Base-by-base conservation (phyloP, 1,140 invertebrate genomes). In the Philotrypesis tridentata region DNA sequence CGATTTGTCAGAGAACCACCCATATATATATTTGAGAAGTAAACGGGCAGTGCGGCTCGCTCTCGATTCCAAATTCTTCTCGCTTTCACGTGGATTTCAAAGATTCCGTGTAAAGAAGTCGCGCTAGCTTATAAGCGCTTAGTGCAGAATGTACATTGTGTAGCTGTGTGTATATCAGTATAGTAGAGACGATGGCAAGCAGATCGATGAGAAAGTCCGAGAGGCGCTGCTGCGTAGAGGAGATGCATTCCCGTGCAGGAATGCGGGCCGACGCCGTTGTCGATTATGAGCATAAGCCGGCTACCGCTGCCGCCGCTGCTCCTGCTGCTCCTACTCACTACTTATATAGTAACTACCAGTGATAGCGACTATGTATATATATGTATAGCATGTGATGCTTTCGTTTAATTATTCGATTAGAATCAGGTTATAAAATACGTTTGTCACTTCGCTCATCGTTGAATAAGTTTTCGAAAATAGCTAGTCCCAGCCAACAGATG, bases 211-310 rank as follows among this genome's bases (percentile, higher is more conserved):
- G 68, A 80, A 73, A 73, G 48, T 65, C 40, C 23, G 23, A 65
- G 48, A 55, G n/a, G 63, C 27, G 27, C 1, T 29, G 48, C 14
- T 55, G 29, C 70, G 27, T 14, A n/a, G n/a, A 29, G 60, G 21
- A 80, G 60, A 55, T 74, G 61, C 79, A 80, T 80, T 74, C 61
- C 71, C 72, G 68, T 74, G 71, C 71, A 81, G 73, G 73, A 81
- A 81, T 75, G 61, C 65, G 29, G 63, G 55, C 60, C 76, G 76
- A 25, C 25, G 63, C 63, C 33, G 76, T n/a, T 27, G n/a, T 25
- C 43, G 31, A 33, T 67, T 33, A 55, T 65, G 43, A 14, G 43
- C 23, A n/a, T n/a, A n/a, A n/a, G n/a, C n/a, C n/a, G n/a, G n/a
- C n/a, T n/a, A n/a, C 40, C 2, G 25, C 61, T 65, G 23, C 23